Base-by-base conservation (phyloP, 1,140 invertebrate species). In the Lucilia cuprina region DNA sequence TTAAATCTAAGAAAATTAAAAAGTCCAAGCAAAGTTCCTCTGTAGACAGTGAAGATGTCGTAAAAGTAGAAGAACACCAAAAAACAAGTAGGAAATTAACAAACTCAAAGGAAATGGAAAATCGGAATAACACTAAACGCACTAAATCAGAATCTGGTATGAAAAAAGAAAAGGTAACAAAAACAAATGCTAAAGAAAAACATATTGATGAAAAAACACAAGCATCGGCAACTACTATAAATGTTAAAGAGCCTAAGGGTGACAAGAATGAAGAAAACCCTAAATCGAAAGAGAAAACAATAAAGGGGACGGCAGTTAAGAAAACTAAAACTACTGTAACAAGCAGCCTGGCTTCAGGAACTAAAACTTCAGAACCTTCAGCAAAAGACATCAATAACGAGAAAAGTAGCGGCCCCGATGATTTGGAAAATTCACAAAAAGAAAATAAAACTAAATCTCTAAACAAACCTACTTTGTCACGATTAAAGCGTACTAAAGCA, bases 401-500 rank as follows among this genome's bases (percentile, higher is more conserved):
- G 60, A 19, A 19, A n/a, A 8, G 17, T n/a, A 19, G 19, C 25
- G 41, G 41, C 5, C 10, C 1, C 8, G 55, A 35, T 8, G 75
- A 47, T 82, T 12, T 34, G 55, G 35, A 70, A 80, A 82, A 17
- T 78, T 70, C 55, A 1, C 83, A 50, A 19, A 49, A 82, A 82
- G 80, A 74, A 75, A 82, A 82, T 21, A 35, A 34, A 50, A 60
- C 83, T 30, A 17, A 82, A 49, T n/a, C 83, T 74, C 14, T 49
- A 17, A 82, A 25, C 17, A 50, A 30, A 60, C 21, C 19, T 13
- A 82, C 14, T 50, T 41, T 74, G 17, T 25, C 34, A 41, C 4
- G 49, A 7, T 47, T 50, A 21, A 65, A 78, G 17, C 83, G 47
- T 2, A 75, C 55, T n/a, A 70, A 80, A 17, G 77, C 77, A 5